A percentile compares a stretch with the other conserved stretches of the same genome.
Evolutionary conservation across 2,113 vertebrate species (phyloP).

Genomic region (Helogale parvula): DNA sequence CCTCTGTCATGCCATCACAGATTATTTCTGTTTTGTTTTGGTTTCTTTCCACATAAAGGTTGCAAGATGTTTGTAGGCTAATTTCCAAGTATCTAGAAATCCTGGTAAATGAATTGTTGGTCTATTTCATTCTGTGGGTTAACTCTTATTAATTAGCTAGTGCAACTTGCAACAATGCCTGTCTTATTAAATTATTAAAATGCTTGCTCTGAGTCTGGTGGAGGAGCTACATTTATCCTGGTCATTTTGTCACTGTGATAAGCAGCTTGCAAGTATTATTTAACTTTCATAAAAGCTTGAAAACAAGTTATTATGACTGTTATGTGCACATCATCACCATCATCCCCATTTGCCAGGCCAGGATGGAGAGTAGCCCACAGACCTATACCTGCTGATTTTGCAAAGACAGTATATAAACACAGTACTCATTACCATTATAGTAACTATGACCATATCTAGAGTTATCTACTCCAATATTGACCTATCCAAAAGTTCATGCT

Average conservation of each 20-base stretch:
- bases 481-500: background rate
- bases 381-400: background rate
- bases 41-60: background rate
- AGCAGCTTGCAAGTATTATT: background rate
- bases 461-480: background rate
- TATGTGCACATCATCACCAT: background rate
- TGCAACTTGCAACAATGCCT: background rate
- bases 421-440: background rate
- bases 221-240: background rate
- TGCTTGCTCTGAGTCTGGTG: background rate
- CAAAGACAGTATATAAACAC: background rate
- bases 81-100: background rate
- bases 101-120: background rate
- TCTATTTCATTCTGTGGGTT: background rate
- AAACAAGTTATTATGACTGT: background rate
- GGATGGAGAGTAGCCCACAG: background rate
- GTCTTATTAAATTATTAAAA: background rate
- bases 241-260: background rate
- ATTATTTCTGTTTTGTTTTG: background rate
- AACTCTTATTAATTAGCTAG: background rate
- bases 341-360: background rate
- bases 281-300: background rate
- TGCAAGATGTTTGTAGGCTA: background rate
- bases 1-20: background rate
- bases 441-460: background rate